Base-by-base conservation (phyloP, 2,797 vertebrate species). In the Yasuhikotakia modesta region DNA sequence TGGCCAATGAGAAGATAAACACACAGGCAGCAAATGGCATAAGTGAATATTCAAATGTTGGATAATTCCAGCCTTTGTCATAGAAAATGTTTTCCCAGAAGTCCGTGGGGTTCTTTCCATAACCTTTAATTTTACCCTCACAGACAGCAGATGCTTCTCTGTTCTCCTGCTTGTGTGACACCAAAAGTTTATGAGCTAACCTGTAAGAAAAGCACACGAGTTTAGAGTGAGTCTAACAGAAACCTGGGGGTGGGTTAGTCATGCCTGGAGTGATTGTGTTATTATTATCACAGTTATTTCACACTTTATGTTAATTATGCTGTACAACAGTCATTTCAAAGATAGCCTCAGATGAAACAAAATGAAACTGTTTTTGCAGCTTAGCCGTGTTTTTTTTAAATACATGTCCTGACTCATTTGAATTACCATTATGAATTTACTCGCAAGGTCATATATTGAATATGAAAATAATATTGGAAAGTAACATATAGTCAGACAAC, bases 71-170 rank as follows among this genome's bases (percentile, higher is more conserved):
- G n/a, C n/a, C n/a, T n/a, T n/a, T n/a, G n/a, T n/a, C n/a, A n/a
- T n/a, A n/a, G n/a, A n/a, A n/a, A n/a, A 70, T 71, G 64, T 52
- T 53, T 10, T 14, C 19, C 65, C 52, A 68, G 35, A 67, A 68
- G 46, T 70, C 67, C 46, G 52, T 69, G 66, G 27, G n/a, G 45
- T 19, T 55, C 57, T 81, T 80, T 68, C 67, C 72, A 27, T 77
- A 67, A 64, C 19, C 30, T 72, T 66, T 65, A 52, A 79, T 85
- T 81, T 79, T 79, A 81, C 72, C 60, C 70, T 75, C 70, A 57
- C 45, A 66, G 55, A 63, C 63, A n/a, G 17, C 68, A 82, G 69
- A 70, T 50, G 64, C 52, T 67, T 16, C 45, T 24, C 74, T 77
- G 66, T 61, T 61, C 30, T 58, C 66, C 69, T 70, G 66, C 66